These are phyloP conservation scores for Chaenocephalus aceratus DNA, from an alignment of 2,113 vertebrate species.

Conservation along the genomic window DNA sequence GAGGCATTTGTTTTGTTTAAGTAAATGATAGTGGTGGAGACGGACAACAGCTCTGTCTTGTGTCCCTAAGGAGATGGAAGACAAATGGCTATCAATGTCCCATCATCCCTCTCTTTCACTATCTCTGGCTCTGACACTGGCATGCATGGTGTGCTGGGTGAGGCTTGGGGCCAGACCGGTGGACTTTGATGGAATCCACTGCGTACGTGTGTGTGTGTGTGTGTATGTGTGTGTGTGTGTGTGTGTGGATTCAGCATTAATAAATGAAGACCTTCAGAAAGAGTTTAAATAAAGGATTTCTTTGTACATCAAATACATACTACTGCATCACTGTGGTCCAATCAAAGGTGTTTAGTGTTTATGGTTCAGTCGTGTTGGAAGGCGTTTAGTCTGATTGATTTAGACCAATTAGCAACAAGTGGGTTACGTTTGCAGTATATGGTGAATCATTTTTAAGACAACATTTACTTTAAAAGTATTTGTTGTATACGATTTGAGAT, in stretches of 20 bases:
- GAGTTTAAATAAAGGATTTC: not conserved
- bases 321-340: no score
- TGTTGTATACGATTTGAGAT: no score
- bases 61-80: slow-evolving; percentile 68
- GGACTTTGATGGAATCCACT: not conserved
- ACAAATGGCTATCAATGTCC: slow-evolving; percentile 73
- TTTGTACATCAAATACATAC: no score
- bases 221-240: not conserved
- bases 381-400: no score
- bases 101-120: slow-evolving; percentile 58
- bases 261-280: no score
- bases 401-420: not conserved
- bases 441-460: no score
- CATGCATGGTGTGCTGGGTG: slow-evolving; percentile 19
- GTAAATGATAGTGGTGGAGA: slow-evolving; percentile 76
- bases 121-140: slow-evolving; percentile 11
- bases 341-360: not conserved
- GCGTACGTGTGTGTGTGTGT: not conserved
- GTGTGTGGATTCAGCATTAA: no score
- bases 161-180: not conserved
- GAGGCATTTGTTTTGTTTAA: slow-evolving; percentile 80
- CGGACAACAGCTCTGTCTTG: slow-evolving; percentile 75
- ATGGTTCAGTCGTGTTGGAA: not conserved
- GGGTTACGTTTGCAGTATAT: no score
- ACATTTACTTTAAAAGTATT: no score